These are phyloP conservation scores for Triplophysa yarkandensis DNA, from an alignment of 2,797 vertebrate genomes.

Conservation along the genomic window DNA sequence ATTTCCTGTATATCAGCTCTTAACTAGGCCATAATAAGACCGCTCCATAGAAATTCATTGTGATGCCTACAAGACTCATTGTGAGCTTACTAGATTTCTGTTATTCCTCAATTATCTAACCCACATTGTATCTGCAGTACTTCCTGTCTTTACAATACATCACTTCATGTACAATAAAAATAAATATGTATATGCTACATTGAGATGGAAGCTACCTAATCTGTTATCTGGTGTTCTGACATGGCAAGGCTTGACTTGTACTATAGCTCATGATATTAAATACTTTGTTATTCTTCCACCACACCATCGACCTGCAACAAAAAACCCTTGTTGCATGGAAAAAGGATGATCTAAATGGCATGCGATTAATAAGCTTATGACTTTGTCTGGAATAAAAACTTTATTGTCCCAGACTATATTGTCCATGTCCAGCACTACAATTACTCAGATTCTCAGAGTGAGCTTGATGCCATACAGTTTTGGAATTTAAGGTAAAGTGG, in stretches of 20 bases:
- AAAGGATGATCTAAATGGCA: not conserved
- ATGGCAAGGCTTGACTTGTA: too few relatives aligned
- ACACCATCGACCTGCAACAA: not conserved
- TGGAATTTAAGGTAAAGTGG: too few relatives aligned
- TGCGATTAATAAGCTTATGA: not conserved
- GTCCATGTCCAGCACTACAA: too few relatives aligned
- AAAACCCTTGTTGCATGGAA: not conserved
- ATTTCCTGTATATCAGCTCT: slow-evolving; percentile 23
- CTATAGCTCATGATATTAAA: too few relatives aligned
- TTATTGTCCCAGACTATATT: too few relatives aligned
- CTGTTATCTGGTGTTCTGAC: too few relatives aligned
- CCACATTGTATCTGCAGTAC: not conserved
- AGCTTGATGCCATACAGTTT: too few relatives aligned
- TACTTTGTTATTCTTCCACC: too few relatives aligned
- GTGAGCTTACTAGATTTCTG: not conserved
- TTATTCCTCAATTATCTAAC: not conserved
- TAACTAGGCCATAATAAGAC: slow-evolving; percentile 31
- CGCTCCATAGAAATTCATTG: not conserved
- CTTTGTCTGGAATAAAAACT: too few relatives aligned
- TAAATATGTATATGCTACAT: not conserved
- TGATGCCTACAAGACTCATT: not conserved
- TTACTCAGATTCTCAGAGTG: too few relatives aligned
- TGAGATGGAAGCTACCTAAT: too few relatives aligned
- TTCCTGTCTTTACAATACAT: not conserved
- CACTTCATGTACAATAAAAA: not conserved